These are phyloP conservation scores for Leptinotarsa juncta DNA, from an alignment of 2,888 invertebrate genomes.

Conservation along the genomic window DNA sequence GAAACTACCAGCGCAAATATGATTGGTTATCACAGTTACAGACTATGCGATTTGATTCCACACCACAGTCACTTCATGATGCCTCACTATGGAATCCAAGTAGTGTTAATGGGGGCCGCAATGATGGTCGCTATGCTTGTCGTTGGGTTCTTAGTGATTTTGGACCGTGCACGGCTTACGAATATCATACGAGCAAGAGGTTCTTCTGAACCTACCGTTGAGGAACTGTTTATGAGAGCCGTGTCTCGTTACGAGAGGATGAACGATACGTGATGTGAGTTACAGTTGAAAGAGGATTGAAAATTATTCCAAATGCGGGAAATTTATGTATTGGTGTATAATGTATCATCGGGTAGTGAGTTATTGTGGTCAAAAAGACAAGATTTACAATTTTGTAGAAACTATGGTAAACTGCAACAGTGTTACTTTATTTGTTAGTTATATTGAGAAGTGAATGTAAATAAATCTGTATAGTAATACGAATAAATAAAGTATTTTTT, in stretches of 20 bases:
- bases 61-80: slow-evolving; percentile 43
- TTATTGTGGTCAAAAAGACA: no score
- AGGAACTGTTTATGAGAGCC: slow-evolving; percentile 35
- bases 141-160: slow-evolving; percentile 52
- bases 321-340: background rate
- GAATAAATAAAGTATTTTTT: no score
- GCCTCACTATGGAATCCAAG: slow-evolving; percentile 48
- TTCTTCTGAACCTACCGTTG: slow-evolving; percentile 26
- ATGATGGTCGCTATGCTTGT: slow-evolving; percentile 53
- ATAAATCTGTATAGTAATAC: no score
- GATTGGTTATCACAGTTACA: slow-evolving; percentile 31
- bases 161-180: slow-evolving; percentile 52
- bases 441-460: no score
- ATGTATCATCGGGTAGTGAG: background rate
- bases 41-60: slow-evolving; percentile 49
- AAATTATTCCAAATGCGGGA: background rate
- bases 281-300: background rate
- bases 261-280: background rate
- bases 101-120: slow-evolving; percentile 50
- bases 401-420: no score
- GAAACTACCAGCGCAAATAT: slow-evolving; percentile 17
- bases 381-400: background rate
- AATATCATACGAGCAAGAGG: slow-evolving; percentile 52
- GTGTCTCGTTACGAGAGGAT: slow-evolving; percentile 16
- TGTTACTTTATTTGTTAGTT: no score